A percentile compares a stretch with the other conserved stretches of the same genome.
Evolutionary conservation across 2,113 vertebrate species (phyloP).

Genomic region (Tachysurus vachellii): DNA sequence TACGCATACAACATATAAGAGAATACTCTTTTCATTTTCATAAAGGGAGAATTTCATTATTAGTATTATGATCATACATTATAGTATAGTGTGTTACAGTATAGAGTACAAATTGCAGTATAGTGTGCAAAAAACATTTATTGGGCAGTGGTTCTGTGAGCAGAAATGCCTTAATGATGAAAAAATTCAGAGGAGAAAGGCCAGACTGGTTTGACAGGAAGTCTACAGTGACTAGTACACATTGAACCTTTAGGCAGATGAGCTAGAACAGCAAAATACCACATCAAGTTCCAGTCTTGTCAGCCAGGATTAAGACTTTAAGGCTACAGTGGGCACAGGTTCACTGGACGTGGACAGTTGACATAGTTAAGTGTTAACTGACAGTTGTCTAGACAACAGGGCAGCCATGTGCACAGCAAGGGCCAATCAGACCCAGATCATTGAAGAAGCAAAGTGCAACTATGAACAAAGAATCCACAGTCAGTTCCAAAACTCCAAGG

Average conservation of each 20-base stretch:
- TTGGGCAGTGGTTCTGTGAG: background rate
- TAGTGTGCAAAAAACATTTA: background rate
- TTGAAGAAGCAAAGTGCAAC: background rate
- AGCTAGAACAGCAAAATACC: background rate
- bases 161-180: background rate
- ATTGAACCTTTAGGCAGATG: background rate
- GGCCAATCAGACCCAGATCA: background rate
- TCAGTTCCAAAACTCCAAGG: background rate
- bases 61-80: background rate
- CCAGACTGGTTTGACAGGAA: background rate
- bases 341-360: background rate
- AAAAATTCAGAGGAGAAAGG: background rate
- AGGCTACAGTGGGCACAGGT: background rate
- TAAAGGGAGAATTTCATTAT: background rate
- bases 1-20: too few relatives aligned
- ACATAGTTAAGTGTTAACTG: background rate
- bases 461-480: background rate
- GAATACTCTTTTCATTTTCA: too few relatives aligned
- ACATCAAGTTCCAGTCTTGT: background rate
- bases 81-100: background rate
- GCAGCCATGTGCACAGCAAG: background rate
- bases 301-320: background rate
- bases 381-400: background rate
- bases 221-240: background rate
- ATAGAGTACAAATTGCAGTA: background rate